A percentile compares a stretch with the other conserved stretches of the same genome.
These are phyloP conservation scores for Drosophila parvula DNA, from an alignment of 1,140 invertebrate species.

Conservation along the genomic window DNA sequence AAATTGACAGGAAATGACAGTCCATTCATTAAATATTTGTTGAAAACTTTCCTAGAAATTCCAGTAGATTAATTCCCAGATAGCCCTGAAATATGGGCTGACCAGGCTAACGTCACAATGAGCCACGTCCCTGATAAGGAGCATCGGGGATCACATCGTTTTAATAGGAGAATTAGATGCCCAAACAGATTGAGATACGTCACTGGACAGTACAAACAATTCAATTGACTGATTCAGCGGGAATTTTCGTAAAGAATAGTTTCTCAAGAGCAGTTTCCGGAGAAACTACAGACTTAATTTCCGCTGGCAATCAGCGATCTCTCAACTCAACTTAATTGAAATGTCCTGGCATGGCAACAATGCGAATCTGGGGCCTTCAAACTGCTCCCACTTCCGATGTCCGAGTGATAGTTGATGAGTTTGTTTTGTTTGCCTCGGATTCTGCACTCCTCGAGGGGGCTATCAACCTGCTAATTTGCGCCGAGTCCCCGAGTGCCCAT, in stretches of 20 bases:
- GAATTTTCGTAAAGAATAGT: background rate
- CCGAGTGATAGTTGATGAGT: background rate
- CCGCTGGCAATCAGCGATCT: background rate
- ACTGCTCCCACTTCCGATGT: slow-evolving; percentile 24
- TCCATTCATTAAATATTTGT: slow-evolving; percentile 8
- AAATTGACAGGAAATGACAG: slow-evolving; percentile 19
- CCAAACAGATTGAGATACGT: background rate
- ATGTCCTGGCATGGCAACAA: slow-evolving; percentile 34
- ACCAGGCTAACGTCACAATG: slow-evolving; percentile 27
- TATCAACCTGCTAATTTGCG: slow-evolving; percentile 61
- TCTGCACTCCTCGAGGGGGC: slow-evolving; percentile 29
- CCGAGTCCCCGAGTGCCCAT: slow-evolving; percentile 20
- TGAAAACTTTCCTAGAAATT: slow-evolving; percentile 42
- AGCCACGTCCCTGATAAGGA: slow-evolving; percentile 14
- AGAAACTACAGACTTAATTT: slow-evolving; percentile 3
- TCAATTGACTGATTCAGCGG: background rate
- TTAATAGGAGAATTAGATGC: slow-evolving; percentile 8
- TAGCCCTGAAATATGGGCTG: slow-evolving; percentile 15
- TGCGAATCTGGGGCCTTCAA: too few relatives aligned
- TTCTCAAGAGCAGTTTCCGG: slow-evolving; percentile 1
- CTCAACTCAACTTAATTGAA: slow-evolving; percentile 5
- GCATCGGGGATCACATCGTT: slow-evolving; percentile 3
- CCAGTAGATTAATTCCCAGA: slow-evolving; percentile 16
- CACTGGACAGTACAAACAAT: background rate
- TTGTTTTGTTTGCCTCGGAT: slow-evolving; percentile 36